phyloP scores from a whole-genome alignment of 2,797 vertebrate species.

The Arremon brunneinucha region DNA sequence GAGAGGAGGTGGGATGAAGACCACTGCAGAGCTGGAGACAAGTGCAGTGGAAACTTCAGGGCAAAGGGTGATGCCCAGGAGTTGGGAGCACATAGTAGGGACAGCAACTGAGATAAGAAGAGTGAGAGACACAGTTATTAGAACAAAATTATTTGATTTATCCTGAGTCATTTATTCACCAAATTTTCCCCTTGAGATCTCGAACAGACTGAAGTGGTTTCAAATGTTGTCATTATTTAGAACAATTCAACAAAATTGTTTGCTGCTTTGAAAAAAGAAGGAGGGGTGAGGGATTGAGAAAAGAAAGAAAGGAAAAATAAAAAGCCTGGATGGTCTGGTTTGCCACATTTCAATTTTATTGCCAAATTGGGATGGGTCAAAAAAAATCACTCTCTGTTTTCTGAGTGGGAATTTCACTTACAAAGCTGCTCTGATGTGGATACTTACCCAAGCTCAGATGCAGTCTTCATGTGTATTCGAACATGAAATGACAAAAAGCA shows the following conservation, averaged over 20 bases:
- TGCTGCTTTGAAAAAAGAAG: constrained; percentile 48
- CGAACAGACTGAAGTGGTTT: constrained; percentile 39
- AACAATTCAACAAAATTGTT: constrained; percentile 56
- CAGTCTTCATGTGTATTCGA: background rate
- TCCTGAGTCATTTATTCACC: constrained; percentile 13
- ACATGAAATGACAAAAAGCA: background rate
- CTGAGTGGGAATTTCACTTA: background rate
- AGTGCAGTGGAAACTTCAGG: background rate
- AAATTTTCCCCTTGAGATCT: constrained; percentile 40
- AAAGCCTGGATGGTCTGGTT: constrained; percentile 26
- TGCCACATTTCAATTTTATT: constrained; percentile 57
- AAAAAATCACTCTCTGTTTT: constrained; percentile 46
- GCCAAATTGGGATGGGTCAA: constrained; percentile 16
- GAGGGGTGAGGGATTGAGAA: background rate
- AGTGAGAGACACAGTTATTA: constrained; percentile 28
- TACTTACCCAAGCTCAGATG: constrained; percentile 5
- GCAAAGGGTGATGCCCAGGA: background rate
- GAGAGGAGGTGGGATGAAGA: background rate
- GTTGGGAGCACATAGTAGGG: background rate
- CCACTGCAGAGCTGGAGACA: background rate
- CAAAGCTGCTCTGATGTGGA: constrained; percentile 26
- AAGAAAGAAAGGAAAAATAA: constrained; percentile 44
- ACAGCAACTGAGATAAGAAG: constrained; percentile 3
- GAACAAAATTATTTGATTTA: constrained; percentile 40
- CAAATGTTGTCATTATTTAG: constrained; percentile 62